These are phyloP conservation scores for Laticauda colubrina DNA, from an alignment of 2,113 vertebrate species.

Conservation along the genomic window DNA sequence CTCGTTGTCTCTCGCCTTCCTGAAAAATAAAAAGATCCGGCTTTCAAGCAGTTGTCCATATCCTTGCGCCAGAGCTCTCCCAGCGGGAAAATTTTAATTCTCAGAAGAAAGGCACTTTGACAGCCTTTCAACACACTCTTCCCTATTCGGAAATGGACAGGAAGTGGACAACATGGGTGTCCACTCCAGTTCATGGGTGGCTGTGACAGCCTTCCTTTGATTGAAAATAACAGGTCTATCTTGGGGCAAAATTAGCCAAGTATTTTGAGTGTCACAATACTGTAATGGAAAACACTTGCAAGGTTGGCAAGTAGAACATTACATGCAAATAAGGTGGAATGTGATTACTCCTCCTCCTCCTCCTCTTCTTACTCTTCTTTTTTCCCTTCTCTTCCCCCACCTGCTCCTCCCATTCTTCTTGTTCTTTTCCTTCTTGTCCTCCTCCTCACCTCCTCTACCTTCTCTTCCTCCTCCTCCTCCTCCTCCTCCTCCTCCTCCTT, in stretches of 20 bases:
- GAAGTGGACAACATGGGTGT: no score
- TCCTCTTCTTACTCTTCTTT: background rate
- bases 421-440: background rate
- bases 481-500: no score
- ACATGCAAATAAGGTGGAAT: background rate
- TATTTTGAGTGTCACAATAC: background rate
- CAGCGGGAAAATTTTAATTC: no score
- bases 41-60: no score
- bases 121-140: background rate
- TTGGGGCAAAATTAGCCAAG: background rate
- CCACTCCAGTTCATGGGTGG: no score
- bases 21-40: no score
- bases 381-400: background rate
- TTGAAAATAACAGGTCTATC: background rate
- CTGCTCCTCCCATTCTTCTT: no score
- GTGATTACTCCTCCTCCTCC: background rate
- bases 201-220: background rate
- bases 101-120: no score
- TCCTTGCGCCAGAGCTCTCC: no score
- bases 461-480: background rate
- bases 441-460: accelerated
- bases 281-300: background rate
- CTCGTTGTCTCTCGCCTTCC: no score
- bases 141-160: background rate
- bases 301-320: background rate